Base-by-base conservation (phyloP, 2,797 vertebrate species). In the Pseudopleuronectes americanus region DNA sequence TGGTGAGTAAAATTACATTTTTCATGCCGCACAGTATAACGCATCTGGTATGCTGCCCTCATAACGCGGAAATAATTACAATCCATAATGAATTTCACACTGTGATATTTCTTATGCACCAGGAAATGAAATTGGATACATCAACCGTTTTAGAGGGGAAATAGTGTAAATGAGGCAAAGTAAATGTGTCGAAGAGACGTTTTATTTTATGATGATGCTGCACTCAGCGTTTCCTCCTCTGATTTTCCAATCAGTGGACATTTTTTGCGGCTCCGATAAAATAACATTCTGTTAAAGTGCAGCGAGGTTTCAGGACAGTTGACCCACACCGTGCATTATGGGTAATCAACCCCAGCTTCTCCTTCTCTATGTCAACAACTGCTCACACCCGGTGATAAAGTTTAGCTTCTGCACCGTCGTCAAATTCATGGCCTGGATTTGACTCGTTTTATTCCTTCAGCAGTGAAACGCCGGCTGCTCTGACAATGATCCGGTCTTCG, bases 1-100 rank as follows among this genome's bases (percentile, higher is more conserved):
- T 85, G 72, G 66, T 74, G 65, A 77, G 68, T 81, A 76, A 83
- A 83, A 84, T 77, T 61, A 72, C 41, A 74, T 86, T 76, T 67
- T 66, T 66, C 69, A 69, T 54, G 74, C 76, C 69, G 55, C 78
- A 79, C 54, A 57, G 28, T 62, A 22, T 10, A 47, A 65, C 48
- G 21, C 66, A 77, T 77, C 65, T 51, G 0, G 31, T 72, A 68
- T 74, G 77, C 69, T 21, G 57, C 56, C 67, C 78, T 78, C 76
- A 63, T 68, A 67, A 75, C 74, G 58, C 61, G 64, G 69, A 81
- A 81, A 85, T 85, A 85, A 89, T 87, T 84, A 83, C 33, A 83
- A 78, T 76, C 78, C 79, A 86, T 84, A 79, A 73, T 67, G 64
- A 62, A 77, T 89, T 80, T 86, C 72, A 79, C 78, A 84, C 72